phyloP scores from a whole-genome alignment of 2,888 invertebrate species.

The Nomada ruficornis region DNA sequence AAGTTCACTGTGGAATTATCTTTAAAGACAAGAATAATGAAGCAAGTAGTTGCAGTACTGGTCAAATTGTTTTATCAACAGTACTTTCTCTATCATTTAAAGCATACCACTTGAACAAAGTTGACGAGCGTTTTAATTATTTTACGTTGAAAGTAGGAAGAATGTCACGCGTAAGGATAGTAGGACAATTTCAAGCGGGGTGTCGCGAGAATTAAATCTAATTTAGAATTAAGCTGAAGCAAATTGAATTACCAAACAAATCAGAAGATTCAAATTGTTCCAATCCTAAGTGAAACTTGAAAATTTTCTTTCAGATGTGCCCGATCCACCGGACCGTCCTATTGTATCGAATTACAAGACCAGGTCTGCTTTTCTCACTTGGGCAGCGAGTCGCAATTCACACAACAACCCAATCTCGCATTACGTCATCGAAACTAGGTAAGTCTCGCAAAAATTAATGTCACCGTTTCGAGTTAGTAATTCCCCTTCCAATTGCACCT shows the following conservation, averaged over 20 bases:
- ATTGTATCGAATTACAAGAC: conserved; percentile 90
- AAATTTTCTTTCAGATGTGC: conserved; percentile 87
- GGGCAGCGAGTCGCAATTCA: conserved; percentile 89
- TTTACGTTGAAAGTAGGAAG: not conserved
- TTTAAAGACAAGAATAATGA: too few species aligned
- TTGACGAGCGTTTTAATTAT: not conserved
- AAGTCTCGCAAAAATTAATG: conserved; percentile 82
- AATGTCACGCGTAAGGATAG: not conserved
- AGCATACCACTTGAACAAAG: not conserved
- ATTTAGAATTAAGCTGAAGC: too few species aligned
- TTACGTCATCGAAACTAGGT: conserved; percentile 91
- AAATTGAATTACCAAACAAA: too few species aligned
- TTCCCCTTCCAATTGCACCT: conserved; percentile 9
- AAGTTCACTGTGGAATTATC: too few species aligned
- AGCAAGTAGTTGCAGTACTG: too few species aligned
- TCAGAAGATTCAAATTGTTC: not conserved
- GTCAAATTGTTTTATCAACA: too few species aligned
- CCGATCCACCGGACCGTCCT: conserved; percentile 90
- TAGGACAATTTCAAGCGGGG: too few species aligned
- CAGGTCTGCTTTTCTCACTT: conserved; percentile 90
- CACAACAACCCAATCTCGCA: conserved; percentile 89
- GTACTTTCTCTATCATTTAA: not conserved
- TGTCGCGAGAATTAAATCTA: too few species aligned
- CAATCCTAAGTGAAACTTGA: conserved; percentile 23
- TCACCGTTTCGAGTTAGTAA: conserved; percentile 15